These are phyloP conservation scores for Gisinianus flammeolus DNA, from an alignment of 2,888 invertebrate species.

Conservation along the genomic window DNA sequence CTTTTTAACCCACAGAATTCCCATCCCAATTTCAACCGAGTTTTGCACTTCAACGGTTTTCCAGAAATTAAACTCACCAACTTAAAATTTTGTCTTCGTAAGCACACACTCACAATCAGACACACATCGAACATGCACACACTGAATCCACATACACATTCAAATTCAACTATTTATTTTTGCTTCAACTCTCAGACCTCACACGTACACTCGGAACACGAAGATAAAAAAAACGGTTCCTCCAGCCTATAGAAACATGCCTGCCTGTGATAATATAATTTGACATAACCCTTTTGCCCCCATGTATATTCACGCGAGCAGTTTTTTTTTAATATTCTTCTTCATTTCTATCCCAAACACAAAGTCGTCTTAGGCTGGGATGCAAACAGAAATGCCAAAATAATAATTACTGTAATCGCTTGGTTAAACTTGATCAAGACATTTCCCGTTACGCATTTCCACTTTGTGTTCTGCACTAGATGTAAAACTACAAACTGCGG, in stretches of 20 bases:
- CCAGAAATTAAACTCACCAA: slow-evolving; percentile 35
- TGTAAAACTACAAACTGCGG: no score
- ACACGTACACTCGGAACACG: background rate
- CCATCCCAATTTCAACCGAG: slow-evolving; percentile 40
- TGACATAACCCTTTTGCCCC: background rate
- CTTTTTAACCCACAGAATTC: slow-evolving; percentile 31
- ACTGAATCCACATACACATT: background rate
- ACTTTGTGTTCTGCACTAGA: background rate
- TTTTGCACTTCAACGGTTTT: slow-evolving; percentile 39
- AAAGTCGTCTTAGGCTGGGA: background rate
- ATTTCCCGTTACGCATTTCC: background rate
- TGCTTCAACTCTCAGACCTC: slow-evolving; percentile 2
- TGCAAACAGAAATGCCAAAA: background rate
- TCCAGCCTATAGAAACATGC: background rate
- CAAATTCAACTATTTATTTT: background rate
- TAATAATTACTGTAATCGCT: slow-evolving; percentile 9
- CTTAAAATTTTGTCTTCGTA: slow-evolving; percentile 9
- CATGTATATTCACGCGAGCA: no score
- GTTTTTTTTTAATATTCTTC: background rate
- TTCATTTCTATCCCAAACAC: no score
- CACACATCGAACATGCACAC: background rate
- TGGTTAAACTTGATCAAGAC: slow-evolving; percentile 23
- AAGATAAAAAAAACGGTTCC: background rate
- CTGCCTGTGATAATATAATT: background rate
- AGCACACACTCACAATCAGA: no score